Evolutionary conservation across 2,888 invertebrate species (phyloP).

Genomic region (Euspilapteryx auroguttella): DNA sequence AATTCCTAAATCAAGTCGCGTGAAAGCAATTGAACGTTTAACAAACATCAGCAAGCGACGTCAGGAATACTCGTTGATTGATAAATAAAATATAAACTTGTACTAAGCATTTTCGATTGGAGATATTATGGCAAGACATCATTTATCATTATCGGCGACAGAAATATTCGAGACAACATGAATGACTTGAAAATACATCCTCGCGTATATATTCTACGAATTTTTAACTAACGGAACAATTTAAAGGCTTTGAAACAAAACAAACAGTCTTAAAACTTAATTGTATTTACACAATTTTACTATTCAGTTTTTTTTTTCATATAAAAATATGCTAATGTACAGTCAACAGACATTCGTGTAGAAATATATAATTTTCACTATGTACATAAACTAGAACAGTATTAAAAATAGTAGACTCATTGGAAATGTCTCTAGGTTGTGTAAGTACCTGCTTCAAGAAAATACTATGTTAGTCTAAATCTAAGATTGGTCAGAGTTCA

Average conservation of each 20-base stretch:
- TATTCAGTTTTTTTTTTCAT: conserved; percentile 28
- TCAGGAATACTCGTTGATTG: too few relatives aligned
- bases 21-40: too few relatives aligned
- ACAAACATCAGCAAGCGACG: too few relatives aligned
- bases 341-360: conserved; percentile 50
- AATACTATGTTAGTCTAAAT: too few relatives aligned
- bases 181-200: conserved; percentile 57
- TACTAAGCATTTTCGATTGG: conserved; percentile 9
- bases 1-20: too few relatives aligned
- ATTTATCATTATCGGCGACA: too few relatives aligned
- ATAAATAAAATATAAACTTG: too few relatives aligned
- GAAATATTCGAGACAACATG: conserved; percentile 8
- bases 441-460: too few relatives aligned
- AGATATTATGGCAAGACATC: too few relatives aligned
- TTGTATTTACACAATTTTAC: conserved; percentile 56
- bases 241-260: conserved; percentile 56
- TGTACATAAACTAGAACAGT: conserved; percentile 39
- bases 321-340: conserved; percentile 58
- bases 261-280: conserved; percentile 59
- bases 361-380: conserved; percentile 52
- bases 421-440: conserved; percentile 36
- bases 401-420: conserved; percentile 51
- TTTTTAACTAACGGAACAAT: conserved; percentile 49
- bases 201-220: too few relatives aligned
- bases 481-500: too few relatives aligned